phyloP scores from a whole-genome alignment of 2,888 invertebrate species.

The Apamea monoglypha region DNA sequence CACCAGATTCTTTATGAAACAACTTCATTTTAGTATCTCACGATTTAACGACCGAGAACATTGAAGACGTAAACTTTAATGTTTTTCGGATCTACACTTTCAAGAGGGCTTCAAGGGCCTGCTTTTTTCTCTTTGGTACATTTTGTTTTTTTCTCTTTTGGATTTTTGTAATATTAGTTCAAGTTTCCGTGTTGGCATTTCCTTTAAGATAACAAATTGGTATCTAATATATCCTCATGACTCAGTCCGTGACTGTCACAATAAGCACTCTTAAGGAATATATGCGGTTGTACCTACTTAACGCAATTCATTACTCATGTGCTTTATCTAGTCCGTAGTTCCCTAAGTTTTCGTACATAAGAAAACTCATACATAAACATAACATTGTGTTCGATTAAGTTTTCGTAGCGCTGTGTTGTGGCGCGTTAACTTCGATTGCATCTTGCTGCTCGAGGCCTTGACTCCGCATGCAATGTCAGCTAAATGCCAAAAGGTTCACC shows the following conservation, averaged over 20 bases:
- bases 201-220: conserved; percentile 38
- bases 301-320: not conserved
- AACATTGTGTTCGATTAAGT: not conserved
- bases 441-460: conserved; percentile 54
- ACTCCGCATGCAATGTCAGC: conserved; percentile 63
- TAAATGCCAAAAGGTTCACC: conserved; percentile 65
- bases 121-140: not conserved
- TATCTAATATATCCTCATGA: conserved; percentile 33
- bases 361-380: not conserved
- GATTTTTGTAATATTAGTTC: conserved; percentile 15
- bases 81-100: conserved; percentile 14
- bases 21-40: conserved; percentile 38
- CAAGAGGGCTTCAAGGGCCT: not conserved
- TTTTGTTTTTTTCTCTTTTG: not conserved
- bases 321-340: not conserved
- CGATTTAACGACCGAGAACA: conserved; percentile 37
- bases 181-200: conserved; percentile 30
- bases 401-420: conserved; percentile 8
- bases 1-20: conserved; percentile 40
- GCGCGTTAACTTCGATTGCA: conserved; percentile 41
- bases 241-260: conserved; percentile 5
- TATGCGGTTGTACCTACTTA: not conserved
- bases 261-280: conserved; percentile 1
- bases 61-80: conserved; percentile 32
- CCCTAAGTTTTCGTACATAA: not conserved